Evolutionary conservation across 1,140 invertebrate species (phyloP).

Genomic region (Delia radicum): DNA sequence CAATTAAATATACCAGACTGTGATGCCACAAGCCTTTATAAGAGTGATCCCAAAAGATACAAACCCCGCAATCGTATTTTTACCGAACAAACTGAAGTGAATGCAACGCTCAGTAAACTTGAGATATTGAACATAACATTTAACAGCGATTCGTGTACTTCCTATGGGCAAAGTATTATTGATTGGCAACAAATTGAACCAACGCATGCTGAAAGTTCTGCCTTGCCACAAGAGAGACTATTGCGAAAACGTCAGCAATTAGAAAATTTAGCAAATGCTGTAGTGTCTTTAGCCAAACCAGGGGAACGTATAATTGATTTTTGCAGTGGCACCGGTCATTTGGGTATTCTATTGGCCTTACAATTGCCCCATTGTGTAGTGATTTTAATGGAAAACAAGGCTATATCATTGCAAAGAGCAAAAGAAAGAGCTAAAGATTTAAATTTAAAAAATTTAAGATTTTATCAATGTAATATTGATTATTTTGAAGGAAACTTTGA

Average conservation of each 20-base stretch:
- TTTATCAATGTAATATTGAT: constrained; percentile 85
- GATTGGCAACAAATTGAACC: constrained; percentile 49
- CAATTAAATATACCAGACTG: constrained; percentile 40
- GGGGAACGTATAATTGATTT: constrained; percentile 84
- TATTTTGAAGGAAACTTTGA: constrained; percentile 79
- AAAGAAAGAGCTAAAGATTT: constrained; percentile 69
- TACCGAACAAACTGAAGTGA: constrained; percentile 75
- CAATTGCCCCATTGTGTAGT: constrained; percentile 74
- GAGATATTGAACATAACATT: constrained; percentile 35
- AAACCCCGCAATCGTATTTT: constrained; percentile 71
- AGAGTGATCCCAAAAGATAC: constrained; percentile 74
- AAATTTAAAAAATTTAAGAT: constrained; percentile 72
- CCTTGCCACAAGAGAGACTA: constrained; percentile 73
- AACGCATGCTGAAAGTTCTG: constrained; percentile 62
- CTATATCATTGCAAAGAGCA: constrained; percentile 78
- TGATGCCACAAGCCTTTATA: constrained; percentile 65
- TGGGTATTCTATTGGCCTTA: constrained; percentile 83
- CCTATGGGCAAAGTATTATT: constrained; percentile 39
- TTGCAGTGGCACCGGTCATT: constrained; percentile 90
- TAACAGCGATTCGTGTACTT: constrained; percentile 34
- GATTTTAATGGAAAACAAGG: constrained; percentile 90
- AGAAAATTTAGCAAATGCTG: constrained; percentile 81
- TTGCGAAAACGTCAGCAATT: constrained; percentile 85
- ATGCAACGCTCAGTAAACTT: constrained; percentile 62
- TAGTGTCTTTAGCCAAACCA: constrained; percentile 66